Percentiles rank a stretch among this genome's conserved stretches.
These are phyloP conservation scores for Dipus sagitta DNA, from an alignment of 2,797 vertebrate genomes.

Conservation along the genomic window DNA sequence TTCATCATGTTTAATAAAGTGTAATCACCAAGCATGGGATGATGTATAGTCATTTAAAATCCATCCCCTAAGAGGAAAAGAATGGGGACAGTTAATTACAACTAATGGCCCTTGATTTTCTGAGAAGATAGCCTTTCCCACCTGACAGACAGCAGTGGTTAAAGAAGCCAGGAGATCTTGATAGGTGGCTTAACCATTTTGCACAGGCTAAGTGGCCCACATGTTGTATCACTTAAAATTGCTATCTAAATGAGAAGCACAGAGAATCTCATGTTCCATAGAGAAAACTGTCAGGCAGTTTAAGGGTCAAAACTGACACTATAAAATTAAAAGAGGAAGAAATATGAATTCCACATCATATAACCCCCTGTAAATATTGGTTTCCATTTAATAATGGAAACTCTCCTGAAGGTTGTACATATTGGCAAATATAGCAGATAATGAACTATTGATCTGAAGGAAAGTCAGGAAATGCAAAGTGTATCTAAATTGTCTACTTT, in stretches of 20 bases:
- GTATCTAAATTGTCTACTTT: slow-evolving; percentile 53
- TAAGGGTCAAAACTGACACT: background rate
- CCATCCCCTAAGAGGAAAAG: slow-evolving; percentile 63
- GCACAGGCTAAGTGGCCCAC: slow-evolving; percentile 19
- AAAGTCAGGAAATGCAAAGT: slow-evolving; percentile 58
- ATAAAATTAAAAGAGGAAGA: slow-evolving; percentile 3
- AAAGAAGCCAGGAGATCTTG: slow-evolving; percentile 48
- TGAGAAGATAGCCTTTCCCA: slow-evolving; percentile 59
- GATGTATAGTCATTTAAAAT: slow-evolving; percentile 61
- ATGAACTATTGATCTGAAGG: slow-evolving; percentile 66
- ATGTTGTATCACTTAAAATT: slow-evolving; percentile 28
- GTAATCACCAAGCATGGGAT: slow-evolving; percentile 63
- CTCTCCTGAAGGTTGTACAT: slow-evolving; percentile 61
- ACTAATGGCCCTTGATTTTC: slow-evolving; percentile 69
- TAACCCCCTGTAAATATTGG: background rate
- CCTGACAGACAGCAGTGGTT: slow-evolving; percentile 65
- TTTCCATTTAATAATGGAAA: slow-evolving; percentile 55
- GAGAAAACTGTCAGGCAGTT: slow-evolving; percentile 29
- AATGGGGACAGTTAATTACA: slow-evolving; percentile 58
- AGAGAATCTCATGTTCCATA: slow-evolving; percentile 21
- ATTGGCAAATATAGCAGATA: slow-evolving; percentile 68
- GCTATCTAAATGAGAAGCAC: background rate
- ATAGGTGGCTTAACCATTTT: slow-evolving; percentile 60
- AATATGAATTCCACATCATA: slow-evolving; percentile 44
- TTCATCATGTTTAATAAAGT: slow-evolving; percentile 72